A percentile compares a stretch with the other conserved stretches of the same genome.
Evolutionary conservation across 2,888 invertebrate genomes (phyloP).

Genomic region (Lingula anatina): DNA sequence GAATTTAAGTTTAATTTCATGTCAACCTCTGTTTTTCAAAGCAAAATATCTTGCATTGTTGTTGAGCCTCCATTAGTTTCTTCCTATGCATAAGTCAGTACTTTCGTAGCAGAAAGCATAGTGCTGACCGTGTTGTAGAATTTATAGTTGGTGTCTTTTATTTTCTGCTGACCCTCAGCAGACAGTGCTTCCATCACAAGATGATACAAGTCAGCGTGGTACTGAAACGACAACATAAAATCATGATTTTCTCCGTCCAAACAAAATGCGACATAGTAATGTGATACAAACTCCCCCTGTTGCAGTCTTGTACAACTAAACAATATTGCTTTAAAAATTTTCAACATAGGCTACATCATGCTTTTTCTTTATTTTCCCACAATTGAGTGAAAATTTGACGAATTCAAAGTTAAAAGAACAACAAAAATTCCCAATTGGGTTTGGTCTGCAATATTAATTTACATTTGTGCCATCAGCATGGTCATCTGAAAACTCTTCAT

Average conservation of each 20-base stretch:
- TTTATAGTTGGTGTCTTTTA: constrained; percentile 30
- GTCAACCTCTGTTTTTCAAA: too few species aligned
- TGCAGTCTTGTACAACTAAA: too few species aligned
- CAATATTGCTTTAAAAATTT: neutral
- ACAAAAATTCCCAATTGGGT: too few species aligned
- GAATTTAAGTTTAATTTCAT: too few species aligned
- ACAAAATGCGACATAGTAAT: too few species aligned
- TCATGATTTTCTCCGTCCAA: too few species aligned
- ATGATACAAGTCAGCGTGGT: constrained; percentile 47
- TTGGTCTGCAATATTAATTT: too few species aligned
- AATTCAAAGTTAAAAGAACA: neutral
- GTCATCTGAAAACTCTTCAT: constrained; percentile 38
- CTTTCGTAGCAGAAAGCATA: constrained; percentile 37
- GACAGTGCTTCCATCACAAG: constrained; percentile 20
- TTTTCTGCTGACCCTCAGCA: constrained; percentile 26
- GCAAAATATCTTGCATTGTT: too few species aligned
- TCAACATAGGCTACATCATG: neutral
- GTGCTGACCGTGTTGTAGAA: constrained; percentile 42
- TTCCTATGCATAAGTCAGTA: constrained; percentile 45
- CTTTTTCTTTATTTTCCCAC: neutral
- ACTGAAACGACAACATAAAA: constrained; percentile 27
- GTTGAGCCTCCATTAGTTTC: too few species aligned
- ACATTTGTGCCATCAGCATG: constrained; percentile 29
- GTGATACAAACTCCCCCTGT: too few species aligned
- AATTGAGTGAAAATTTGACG: neutral